Percentiles rank a stretch among this genome's conserved stretches.
These are phyloP conservation scores for Halcyon leucocephala DNA, from an alignment of 2,797 vertebrate genomes.

Conservation along the genomic window DNA sequence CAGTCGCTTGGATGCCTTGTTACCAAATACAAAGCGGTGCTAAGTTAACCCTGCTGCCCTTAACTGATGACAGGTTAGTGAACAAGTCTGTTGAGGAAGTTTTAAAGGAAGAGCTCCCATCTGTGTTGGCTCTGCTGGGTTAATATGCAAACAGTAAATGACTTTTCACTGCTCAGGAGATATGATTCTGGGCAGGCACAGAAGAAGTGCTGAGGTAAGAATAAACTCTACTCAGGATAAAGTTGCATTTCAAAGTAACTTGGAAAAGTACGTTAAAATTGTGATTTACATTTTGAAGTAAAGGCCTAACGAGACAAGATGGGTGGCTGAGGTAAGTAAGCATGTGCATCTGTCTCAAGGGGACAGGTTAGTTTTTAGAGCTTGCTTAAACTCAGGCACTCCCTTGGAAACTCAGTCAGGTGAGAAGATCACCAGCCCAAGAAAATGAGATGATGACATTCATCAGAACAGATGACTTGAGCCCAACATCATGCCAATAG, in stretches of 20 bases:
- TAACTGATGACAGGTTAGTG: neutral
- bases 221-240: neutral
- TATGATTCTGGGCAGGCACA: neutral
- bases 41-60: neutral
- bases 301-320: neutral
- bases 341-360: neutral
- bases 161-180: neutral
- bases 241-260: neutral
- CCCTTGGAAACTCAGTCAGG: neutral
- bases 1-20: neutral
- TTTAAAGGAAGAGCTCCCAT: neutral
- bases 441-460: neutral
- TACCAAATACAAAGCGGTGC: neutral
- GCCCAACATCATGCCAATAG: neutral
- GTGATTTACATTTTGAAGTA: neutral
- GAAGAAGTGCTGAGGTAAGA: neutral
- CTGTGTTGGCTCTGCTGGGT: neutral
- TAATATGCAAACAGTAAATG: neutral
- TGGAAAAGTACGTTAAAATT: neutral
- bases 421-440: neutral
- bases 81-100: neutral
- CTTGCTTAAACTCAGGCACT: neutral
- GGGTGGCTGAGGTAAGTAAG: neutral
- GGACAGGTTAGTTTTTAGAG: neutral
- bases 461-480: neutral